These are phyloP conservation scores for Achatina immaculata DNA, from an alignment of 1,140 invertebrate species.

Conservation along the genomic window DNA sequence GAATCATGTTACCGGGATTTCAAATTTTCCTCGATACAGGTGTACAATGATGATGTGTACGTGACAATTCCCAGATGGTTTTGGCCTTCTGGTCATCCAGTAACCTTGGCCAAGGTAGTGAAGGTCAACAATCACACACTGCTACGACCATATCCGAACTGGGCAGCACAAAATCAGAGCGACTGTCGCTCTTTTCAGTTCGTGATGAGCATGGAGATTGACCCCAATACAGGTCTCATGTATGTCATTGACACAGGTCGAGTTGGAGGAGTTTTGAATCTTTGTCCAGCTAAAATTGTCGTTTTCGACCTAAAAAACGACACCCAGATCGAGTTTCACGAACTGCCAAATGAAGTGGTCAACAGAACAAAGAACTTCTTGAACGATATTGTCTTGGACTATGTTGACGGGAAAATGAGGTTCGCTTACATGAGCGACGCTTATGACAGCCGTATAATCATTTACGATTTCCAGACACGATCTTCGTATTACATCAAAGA, in stretches of 20 bases:
- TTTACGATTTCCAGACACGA: constrained; percentile 48
- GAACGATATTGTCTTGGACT: constrained; percentile 56
- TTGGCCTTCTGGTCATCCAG: constrained; percentile 47
- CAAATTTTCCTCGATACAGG: too few relatives aligned
- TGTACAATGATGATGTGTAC: constrained; percentile 52
- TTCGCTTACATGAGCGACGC: constrained; percentile 59
- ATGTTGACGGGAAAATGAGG: constrained; percentile 37
- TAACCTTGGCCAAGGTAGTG: constrained; percentile 17
- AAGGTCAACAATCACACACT: neutral
- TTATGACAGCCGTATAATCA: constrained; percentile 44
- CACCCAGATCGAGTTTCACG: constrained; percentile 40
- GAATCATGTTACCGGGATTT: too few relatives aligned
- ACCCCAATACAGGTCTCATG: constrained; percentile 55
- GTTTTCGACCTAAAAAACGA: constrained; percentile 53
- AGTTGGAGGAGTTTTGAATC: constrained; percentile 17
- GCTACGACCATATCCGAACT: constrained; percentile 53
- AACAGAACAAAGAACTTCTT: constrained; percentile 48
- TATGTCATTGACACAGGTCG: constrained; percentile 57
- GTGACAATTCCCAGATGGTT: constrained; percentile 53
- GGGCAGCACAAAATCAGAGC: constrained; percentile 49
- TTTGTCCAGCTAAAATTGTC: constrained; percentile 54
- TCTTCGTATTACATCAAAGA: constrained; percentile 44
- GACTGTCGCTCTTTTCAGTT: constrained; percentile 55
- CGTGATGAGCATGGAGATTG: constrained; percentile 58
- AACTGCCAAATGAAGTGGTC: constrained; percentile 44